Conservation (phyloP, 2,888 invertebrate genomes). For the Elgonia sp. region DNA sequence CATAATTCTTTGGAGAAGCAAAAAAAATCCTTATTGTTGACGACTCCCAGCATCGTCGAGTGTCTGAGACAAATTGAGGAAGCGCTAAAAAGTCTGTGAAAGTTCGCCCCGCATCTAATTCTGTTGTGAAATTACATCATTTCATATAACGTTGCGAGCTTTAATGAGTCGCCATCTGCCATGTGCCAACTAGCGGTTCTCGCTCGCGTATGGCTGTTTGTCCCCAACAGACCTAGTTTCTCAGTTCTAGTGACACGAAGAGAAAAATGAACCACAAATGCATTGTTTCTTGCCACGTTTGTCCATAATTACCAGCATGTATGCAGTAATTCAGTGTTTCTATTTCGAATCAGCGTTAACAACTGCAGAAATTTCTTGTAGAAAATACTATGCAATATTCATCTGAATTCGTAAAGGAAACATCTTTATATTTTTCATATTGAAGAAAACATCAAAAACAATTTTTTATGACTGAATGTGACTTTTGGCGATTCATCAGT, state of each 20-base stretch:
- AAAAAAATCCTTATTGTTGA: too few relatives aligned
- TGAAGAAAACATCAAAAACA: too few relatives aligned
- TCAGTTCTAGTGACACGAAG: conserved; percentile 48
- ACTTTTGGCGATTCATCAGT: too few relatives aligned
- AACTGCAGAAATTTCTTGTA: too few relatives aligned
- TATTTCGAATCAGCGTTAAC: not conserved
- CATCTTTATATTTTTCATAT: too few relatives aligned
- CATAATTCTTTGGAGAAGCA: too few relatives aligned
- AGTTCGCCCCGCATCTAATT: conserved; percentile 10
- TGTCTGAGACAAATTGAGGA: too few relatives aligned
- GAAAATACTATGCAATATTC: too few relatives aligned
- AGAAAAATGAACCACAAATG: conserved; percentile 35
- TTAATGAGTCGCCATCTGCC: conserved; percentile 66
- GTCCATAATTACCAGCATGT: conserved; percentile 32
- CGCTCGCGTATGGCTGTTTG: conserved; percentile 17
- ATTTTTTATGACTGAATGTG: too few relatives aligned
- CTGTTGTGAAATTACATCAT: conserved; percentile 32
- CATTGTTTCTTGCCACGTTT: conserved; percentile 45
- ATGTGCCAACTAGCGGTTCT: conserved; percentile 58
- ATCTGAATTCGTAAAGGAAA: too few relatives aligned
- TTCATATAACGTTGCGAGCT: conserved; percentile 17
- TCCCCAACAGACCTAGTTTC: conserved; percentile 60
- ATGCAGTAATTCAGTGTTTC: conserved; percentile 38
- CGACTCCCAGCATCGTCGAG: too few relatives aligned
- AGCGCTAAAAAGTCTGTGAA: not conserved